Evolutionary conservation across 1,140 invertebrate genomes (phyloP), one percentile per base, ranked within the genome.

Genomic region (Halesus radiatus): DNA sequence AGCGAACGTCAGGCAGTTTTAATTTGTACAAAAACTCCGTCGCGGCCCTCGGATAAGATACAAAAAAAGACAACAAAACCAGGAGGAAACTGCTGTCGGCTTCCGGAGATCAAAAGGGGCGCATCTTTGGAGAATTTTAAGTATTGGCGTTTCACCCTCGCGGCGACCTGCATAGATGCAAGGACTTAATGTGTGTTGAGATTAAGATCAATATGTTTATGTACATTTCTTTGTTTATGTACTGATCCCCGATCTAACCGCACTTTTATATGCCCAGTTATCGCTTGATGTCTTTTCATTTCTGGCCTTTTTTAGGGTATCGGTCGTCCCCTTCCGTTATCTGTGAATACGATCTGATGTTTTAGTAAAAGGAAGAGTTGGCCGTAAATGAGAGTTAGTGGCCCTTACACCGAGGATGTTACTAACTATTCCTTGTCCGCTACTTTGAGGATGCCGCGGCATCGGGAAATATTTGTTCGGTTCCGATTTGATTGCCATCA

Each of bases 171-270:
- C 54, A 76, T 62, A 81, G 32, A 81, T 54, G 50, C 64, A 29
- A 73, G 26, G 62, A 76, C 80, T 77, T 77, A 80, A 76, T 76
- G 78, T 37, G 70, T 80, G 70, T 80, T 8, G 60, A 68, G 74
- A 80, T 80, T 66, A 72, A 80, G 76, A 80, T 80, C 79, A 75
- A 76, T 54, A 80, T 76, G 79, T 80, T 76, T 80, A 76, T 68
- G 79, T 80, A 76, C 56, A 76, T 52, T 16, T 72, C 68, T 15
- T 29, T 26, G 62, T 32, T 32, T 66, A 32, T 32, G 62, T 18
- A n/a, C 62, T 7, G 62, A 66, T 32, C 32, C 32, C 32, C 2
- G 32, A 66, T 66, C 50, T 80, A 80, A 80, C 73, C 76, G 79
- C 79, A 80, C 73, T 80, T 80, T 80, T 76, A 80, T 80, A 56